A percentile compares a stretch with the other conserved stretches of the same genome.
Evolutionary conservation across 2,797 vertebrate genomes (phyloP).

Genomic region (Melopsittacus undulatus): DNA sequence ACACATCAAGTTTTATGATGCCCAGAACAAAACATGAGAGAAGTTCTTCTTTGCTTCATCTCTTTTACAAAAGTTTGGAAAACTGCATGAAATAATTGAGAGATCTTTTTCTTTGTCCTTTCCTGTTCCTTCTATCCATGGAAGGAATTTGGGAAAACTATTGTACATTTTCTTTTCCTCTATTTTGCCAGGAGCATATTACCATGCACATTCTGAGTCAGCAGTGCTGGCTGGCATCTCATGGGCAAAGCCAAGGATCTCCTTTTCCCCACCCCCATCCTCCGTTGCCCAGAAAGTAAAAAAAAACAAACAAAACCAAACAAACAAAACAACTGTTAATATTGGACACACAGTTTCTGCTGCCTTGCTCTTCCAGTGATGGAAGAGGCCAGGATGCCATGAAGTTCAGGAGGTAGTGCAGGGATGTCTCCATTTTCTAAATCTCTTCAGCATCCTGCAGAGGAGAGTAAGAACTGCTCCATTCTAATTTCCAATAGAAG

Average conservation of each 20-base stretch:
- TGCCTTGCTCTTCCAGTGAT: neutral
- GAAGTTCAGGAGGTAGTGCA: neutral
- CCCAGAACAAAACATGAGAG: rapidly evolving
- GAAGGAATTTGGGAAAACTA: neutral
- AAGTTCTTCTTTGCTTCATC: neutral
- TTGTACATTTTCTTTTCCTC: neutral
- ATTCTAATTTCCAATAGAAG: neutral
- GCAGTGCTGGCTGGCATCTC: neutral
- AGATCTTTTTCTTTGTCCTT: neutral
- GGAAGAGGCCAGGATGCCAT: neutral
- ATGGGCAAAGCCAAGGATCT: neutral
- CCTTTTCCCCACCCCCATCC: neutral
- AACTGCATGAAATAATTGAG: neutral
- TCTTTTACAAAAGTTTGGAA: neutral
- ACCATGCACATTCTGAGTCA: neutral
- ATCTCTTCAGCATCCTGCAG: neutral
- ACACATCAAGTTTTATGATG: neutral
- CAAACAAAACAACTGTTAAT: neutral
- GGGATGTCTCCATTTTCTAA: neutral
- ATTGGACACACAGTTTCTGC: rapidly evolving
- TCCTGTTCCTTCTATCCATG: neutral
- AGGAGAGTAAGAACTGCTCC: neutral
- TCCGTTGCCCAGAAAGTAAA: neutral
- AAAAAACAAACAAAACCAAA: neutral
- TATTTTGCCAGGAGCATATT: neutral